Conservation (phyloP, 2,797 vertebrate species). For the Pseudochirops corinnae region DNA sequence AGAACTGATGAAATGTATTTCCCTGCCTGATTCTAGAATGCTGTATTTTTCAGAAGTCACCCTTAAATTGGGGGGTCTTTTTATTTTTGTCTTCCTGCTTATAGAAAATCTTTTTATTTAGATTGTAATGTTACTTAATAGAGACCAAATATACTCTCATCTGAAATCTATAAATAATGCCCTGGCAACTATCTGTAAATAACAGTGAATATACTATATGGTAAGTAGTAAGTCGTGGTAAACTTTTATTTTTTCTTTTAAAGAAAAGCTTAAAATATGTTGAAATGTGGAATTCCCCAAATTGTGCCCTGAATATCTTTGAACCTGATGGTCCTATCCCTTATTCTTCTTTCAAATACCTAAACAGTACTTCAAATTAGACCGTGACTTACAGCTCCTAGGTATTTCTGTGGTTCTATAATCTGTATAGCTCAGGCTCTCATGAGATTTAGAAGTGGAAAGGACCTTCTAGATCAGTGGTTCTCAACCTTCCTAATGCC, state of each 20-base stretch:
- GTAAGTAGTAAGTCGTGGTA: neutral
- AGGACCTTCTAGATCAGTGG: neutral
- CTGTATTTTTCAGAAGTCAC: neutral
- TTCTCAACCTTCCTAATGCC: no score
- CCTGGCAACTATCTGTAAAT: neutral
- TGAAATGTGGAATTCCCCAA: neutral
- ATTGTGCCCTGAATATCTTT: neutral
- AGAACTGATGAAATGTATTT: neutral
- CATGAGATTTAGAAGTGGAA: neutral
- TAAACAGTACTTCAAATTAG: slow-evolving; percentile 20
- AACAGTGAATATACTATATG: neutral
- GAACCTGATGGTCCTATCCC: neutral
- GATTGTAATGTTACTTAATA: slow-evolving; percentile 10
- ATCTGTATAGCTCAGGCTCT: neutral
- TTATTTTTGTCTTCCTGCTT: slow-evolving; percentile 7
- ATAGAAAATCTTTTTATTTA: neutral
- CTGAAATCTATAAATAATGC: slow-evolving; percentile 27
- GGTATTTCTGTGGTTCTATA: slow-evolving; percentile 1
- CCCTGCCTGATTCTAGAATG: neutral
- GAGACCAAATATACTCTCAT: neutral
- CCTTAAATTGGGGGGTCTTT: slow-evolving; percentile 6
- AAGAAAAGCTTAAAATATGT: neutral
- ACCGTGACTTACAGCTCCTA: neutral
- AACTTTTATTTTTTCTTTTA: neutral
- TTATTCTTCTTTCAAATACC: neutral